A percentile compares a stretch with the other conserved stretches of the same genome.
Evolutionary conservation across 2,797 vertebrate species (phyloP).

Genomic region (Margarornis squamiger): DNA sequence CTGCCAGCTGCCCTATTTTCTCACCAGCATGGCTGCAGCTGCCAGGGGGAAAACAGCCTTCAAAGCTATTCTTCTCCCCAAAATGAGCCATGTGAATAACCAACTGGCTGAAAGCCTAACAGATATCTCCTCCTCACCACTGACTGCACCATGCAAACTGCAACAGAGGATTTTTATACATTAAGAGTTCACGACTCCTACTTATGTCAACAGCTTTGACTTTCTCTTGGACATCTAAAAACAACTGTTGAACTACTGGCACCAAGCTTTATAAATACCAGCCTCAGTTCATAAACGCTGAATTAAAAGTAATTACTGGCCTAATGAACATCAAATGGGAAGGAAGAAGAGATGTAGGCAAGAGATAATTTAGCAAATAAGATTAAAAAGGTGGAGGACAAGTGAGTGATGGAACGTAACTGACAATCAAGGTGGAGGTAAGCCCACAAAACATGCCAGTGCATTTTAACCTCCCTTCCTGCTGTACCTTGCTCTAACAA

Average conservation of each 20-base stretch:
- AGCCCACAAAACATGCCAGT: background rate
- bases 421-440: background rate
- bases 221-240: constrained; percentile 24
- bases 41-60: background rate
- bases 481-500: background rate
- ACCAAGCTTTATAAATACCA: constrained; percentile 32
- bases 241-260: background rate
- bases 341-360: constrained; percentile 23
- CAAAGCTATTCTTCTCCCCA: background rate
- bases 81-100: background rate
- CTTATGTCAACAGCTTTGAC: constrained; percentile 22
- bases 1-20: background rate
- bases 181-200: constrained; percentile 3
- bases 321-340: background rate
- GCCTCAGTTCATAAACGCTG: background rate
- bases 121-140: background rate
- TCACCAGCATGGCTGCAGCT: background rate
- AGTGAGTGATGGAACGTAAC: background rate
- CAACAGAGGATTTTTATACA: background rate
- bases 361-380: background rate
- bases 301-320: constrained; percentile 24
- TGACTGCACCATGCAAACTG: background rate
- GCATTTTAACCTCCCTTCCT: background rate
- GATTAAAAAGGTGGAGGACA: background rate
- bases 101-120: background rate